Evolutionary conservation across 2,888 invertebrate species (phyloP).

Genomic region (Eutolmus rufibarbis): DNA sequence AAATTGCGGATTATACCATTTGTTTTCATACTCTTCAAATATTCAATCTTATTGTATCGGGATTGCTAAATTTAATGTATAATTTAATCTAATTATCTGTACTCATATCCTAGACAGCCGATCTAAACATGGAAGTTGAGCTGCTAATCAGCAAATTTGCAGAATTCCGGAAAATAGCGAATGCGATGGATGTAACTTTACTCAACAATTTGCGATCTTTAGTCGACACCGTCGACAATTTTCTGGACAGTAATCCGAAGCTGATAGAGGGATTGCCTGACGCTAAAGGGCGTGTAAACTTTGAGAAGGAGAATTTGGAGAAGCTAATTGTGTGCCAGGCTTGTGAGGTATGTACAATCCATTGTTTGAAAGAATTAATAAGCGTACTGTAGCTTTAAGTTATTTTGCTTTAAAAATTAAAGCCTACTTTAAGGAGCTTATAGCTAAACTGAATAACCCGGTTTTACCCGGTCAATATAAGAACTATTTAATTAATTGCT

Average conservation of each 20-base stretch:
- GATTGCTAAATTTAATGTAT: background rate
- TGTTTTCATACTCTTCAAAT: background rate
- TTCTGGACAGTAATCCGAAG: constrained; percentile 32
- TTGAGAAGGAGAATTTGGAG: background rate
- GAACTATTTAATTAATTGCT: too few species aligned
- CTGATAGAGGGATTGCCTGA: background rate
- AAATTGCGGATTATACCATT: background rate
- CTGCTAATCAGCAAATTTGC: constrained; percentile 27
- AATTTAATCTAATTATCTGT: background rate
- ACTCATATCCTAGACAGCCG: constrained; percentile 32
- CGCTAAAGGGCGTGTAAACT: constrained; percentile 9
- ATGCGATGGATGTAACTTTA: constrained; percentile 19
- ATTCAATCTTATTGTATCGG: background rate
- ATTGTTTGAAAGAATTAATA: background rate
- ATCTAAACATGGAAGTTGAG: constrained; percentile 41
- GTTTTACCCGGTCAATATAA: too few species aligned
- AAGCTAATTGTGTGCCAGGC: background rate
- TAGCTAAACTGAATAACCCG: too few species aligned
- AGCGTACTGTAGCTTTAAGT: background rate
- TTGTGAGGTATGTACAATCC: constrained; percentile 26
- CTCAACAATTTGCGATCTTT: constrained; percentile 4
- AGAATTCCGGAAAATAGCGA: constrained; percentile 7
- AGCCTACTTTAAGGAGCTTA: too few species aligned
- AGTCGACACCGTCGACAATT: constrained; percentile 35
- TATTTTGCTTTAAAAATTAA: background rate